Base-by-base conservation (phyloP, 2,113 vertebrate genomes). In the Anoura caudifer region DNA sequence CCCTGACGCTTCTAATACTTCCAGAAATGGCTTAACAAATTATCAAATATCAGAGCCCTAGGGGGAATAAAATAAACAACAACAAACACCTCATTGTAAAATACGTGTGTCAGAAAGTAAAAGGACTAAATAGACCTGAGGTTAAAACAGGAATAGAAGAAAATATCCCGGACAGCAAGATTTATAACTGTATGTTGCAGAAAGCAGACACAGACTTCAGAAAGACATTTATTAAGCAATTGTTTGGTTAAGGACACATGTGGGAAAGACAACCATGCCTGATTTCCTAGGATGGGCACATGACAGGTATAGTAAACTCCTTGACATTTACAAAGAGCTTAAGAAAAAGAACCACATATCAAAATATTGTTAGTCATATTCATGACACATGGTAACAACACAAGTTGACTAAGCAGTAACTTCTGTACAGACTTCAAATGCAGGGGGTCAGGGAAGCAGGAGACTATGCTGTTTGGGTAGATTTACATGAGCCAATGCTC, bases 181-280 rank as follows among this genome's bases (percentile, higher is more conserved):
- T 31, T 63, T 70, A 41, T 26, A 76, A 67, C 43, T 26, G 13
- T 19, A 17, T 75, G 22, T 85, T 10, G 4, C 73, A 90, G 76
- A 61, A 92, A 79, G 38, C 17, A 81, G 24, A 19, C n/a, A 17
- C 6, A 85, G 11, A 12, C 38, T 95, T 86, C 50, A 22, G 63
- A 85, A 91, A 75, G 31, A 36, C 61, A 59, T 97, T 96, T 95
- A 97, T 93, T 96, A 93, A 93, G 77, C 59, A 63, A 36, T 26
- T 59, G 5, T 52, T 97, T 94, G 36, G 59, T 75, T 52, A 93
- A 89, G 47, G 43, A 93, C 43, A 92, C 28, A 3, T 47, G 56
- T 31, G 87, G 50, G 31, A 73, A 91, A 69, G 22, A 65, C 96
- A 83, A 26, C 4, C 7, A 54, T 16, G 26, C 16, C 13, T 76